phyloP scores from a whole-genome alignment of 2,797 vertebrate genomes.

The Dromococcyx pavoninus region DNA sequence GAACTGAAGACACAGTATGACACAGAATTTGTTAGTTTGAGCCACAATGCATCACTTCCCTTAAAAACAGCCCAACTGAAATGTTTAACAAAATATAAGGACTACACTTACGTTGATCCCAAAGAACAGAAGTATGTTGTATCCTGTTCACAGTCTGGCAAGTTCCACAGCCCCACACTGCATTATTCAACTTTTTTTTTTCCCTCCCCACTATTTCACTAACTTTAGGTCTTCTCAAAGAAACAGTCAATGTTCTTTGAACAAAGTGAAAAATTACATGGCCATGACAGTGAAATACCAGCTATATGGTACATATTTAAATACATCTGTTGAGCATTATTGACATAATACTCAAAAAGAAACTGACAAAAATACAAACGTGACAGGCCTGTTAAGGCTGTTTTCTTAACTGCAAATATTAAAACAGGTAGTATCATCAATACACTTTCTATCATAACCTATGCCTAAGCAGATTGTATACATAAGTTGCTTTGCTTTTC shows the following conservation, averaged over 20 bases:
- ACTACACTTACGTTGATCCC: not conserved
- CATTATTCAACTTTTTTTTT: too few species aligned
- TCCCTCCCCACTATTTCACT: not conserved
- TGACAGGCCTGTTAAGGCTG: not conserved
- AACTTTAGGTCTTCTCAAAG: not conserved
- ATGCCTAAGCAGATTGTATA: rapidly evolving
- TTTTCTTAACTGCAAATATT: not conserved
- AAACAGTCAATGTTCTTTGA: not conserved
- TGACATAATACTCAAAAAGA: not conserved
- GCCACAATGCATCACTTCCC: not conserved
- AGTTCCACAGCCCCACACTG: not conserved
- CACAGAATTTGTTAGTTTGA: not conserved
- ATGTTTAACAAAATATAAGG: not conserved
- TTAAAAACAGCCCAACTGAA: not conserved
- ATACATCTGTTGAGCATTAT: not conserved
- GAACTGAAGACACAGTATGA: not conserved
- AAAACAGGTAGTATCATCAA: not conserved
- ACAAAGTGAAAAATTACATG: not conserved
- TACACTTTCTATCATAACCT: not conserved
- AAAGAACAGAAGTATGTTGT: not conserved
- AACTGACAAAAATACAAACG: not conserved
- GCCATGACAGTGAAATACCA: not conserved
- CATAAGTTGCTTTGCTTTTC: not conserved
- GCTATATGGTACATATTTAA: not conserved
- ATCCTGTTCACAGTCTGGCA: not conserved